These are phyloP conservation scores for Aplidium turbinatum DNA, from an alignment of 23 tunicate species.

Conservation along the genomic window DNA sequence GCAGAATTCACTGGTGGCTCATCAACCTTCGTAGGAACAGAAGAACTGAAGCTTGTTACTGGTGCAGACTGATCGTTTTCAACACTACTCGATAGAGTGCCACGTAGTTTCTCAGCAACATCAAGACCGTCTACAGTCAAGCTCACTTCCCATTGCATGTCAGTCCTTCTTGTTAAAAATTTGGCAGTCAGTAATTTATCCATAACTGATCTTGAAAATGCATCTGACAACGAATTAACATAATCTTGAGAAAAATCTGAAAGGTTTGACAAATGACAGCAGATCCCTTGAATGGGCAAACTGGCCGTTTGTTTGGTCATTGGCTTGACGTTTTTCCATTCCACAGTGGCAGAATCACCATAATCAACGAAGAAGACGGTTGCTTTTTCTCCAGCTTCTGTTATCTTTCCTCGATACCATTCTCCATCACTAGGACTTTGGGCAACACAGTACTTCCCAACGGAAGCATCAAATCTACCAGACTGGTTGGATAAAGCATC, in stretches of 20 bases:
- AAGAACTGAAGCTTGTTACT: no score
- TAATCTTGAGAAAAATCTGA: not conserved
- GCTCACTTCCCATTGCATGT: conserved; percentile 5
- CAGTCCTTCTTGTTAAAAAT: conserved; percentile 3
- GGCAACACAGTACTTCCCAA: conserved; percentile 50
- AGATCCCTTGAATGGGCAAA: conserved; percentile 45
- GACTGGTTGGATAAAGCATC: no score
- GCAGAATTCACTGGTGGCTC: no score
- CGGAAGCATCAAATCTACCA: no score
- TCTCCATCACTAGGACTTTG: conserved; percentile 78
- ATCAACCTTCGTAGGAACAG: no score
- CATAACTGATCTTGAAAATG: not conserved
- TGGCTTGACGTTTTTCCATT: conserved; percentile 8
- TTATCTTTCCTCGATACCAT: conserved; percentile 70
- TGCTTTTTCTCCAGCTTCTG: not conserved
- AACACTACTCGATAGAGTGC: no score
- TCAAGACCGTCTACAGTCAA: conserved; percentile 2
- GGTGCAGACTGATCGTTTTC: no score
- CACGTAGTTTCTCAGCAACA: conserved; percentile 22
- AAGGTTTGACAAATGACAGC: conserved; percentile 12
- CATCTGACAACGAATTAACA: not conserved
- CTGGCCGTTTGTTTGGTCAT: conserved; percentile 15
- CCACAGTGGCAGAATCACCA: conserved; percentile 59
- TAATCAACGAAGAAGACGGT: conserved; percentile 74
- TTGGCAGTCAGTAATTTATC: not conserved